Base-by-base conservation (phyloP, 2,888 invertebrate genomes). In the Plebejus melissa region DNA sequence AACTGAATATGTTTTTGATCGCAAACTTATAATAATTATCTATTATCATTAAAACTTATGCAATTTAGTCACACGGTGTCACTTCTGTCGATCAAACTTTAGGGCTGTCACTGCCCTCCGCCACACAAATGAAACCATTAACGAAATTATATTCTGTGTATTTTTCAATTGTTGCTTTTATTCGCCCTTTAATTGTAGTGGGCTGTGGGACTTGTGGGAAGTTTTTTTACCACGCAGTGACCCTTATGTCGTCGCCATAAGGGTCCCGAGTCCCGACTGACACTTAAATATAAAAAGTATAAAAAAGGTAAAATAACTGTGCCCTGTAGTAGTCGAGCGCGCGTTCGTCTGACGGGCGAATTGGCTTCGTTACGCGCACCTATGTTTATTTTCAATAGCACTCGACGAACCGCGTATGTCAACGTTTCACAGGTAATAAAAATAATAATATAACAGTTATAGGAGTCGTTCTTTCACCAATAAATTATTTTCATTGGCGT, bases 391-490 rank as follows among this genome's bases (percentile, higher is more conserved):
- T 88, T 87, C 85, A 86, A 88, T 85, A 87, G 86, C 86, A 87
- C 85, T 86, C 88, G 89, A 89, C 88, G 87, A 87, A 88, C 86
- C 86, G 86, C 89, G 91, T 89, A 88, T 90, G 90, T 90, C 90
- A 60, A 11, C 16, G 11, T 22, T 58, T 58, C 22, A 54, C 54
- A 4, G 16, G 54, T 54, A 54, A 3, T 54, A 32, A 22, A 22
- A 22, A 54, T 16, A 4, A 4, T 11, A 54, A 4, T 11, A 54
- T 32, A 2, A 32, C 32, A 9, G 2, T 9, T 46, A 13, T 46
- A 46, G 46, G 16, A 54, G 16, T 54, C 6, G 9, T 6, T 22
- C 7, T 58, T 22, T 58, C 7, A 22, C 2, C 22, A 58, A 58
- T 4, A 7, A 6, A 58, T 58, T 22, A 2, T 58, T 58, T 58